These are phyloP conservation scores for Gryllus longicercus DNA, from an alignment of 2,888 invertebrate genomes.

Conservation along the genomic window DNA sequence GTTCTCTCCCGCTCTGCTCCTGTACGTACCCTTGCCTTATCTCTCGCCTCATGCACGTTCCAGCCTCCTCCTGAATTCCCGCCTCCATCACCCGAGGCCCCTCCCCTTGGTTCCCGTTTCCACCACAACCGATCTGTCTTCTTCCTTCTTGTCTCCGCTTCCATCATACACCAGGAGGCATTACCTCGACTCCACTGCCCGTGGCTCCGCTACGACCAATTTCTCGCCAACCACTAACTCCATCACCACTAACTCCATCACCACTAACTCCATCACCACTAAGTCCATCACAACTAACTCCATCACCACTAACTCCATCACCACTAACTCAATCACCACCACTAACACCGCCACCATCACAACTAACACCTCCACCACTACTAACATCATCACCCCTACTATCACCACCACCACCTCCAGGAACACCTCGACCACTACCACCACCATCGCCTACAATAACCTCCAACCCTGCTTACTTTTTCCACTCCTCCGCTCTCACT, in stretches of 20 bases:
- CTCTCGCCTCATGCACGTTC: too few relatives aligned
- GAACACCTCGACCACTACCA: too few relatives aligned
- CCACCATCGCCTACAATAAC: not conserved
- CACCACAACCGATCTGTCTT: not conserved
- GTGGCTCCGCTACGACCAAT: not conserved
- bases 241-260: not conserved
- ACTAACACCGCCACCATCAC: not conserved
- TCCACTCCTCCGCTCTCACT: too few relatives aligned
- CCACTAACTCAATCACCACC: too few relatives aligned
- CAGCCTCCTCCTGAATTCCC: too few relatives aligned
- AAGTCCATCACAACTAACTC: not conserved
- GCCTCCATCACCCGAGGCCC: too few relatives aligned
- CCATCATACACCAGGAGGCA: not conserved
- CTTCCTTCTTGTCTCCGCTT: not conserved
- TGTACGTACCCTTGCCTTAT: too few relatives aligned
- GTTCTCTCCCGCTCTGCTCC: too few relatives aligned
- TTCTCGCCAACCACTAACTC: not conserved
- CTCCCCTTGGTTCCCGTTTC: too few relatives aligned
- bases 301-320: not conserved
- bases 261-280: too few relatives aligned
- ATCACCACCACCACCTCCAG: not conserved
- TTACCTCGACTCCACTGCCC: not conserved
- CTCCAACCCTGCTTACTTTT: not conserved
- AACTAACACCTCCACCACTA: too few relatives aligned
- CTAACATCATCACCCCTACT: not conserved